Evolutionary conservation across 1,140 invertebrate genomes (phyloP).

Genomic region (Philopotamus ludificatus): DNA sequence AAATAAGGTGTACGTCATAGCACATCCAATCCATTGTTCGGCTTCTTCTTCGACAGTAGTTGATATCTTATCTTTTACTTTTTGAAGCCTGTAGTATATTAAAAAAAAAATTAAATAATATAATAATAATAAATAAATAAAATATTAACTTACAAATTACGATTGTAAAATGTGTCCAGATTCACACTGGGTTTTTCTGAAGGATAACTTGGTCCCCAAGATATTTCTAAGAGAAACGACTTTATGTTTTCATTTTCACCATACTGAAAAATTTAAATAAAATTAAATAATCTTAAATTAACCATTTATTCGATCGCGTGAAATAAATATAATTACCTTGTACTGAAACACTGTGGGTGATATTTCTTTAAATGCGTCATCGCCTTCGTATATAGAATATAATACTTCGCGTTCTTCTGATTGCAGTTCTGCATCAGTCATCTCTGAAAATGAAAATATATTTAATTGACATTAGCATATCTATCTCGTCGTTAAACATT

Average conservation of each 20-base stretch:
- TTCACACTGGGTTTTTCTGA: conserved; percentile 77
- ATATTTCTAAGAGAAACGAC: conserved; percentile 85
- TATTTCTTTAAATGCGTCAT: conserved; percentile 81
- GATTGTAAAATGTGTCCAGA: conserved; percentile 92
- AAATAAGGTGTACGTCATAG: conserved; percentile 93
- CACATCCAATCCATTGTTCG: conserved; percentile 77
- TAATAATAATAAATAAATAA: neutral
- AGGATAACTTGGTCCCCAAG: conserved; percentile 84
- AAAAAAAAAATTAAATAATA: no score
- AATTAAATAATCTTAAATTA: conserved; percentile 8
- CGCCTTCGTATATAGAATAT: conserved; percentile 91
- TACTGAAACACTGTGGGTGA: conserved; percentile 81
- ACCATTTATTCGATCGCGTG: conserved; percentile 3
- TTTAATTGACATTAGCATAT: no score
- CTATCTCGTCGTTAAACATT: no score
- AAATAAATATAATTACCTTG: conserved; percentile 69
- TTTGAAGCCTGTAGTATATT: conserved; percentile 67
- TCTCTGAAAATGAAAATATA: conserved; percentile 14
- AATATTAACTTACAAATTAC: conserved; percentile 76
- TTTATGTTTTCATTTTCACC: conserved; percentile 76
- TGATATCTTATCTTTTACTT: conserved; percentile 72
- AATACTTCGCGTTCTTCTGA: conserved; percentile 89
- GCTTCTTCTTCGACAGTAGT: conserved; percentile 68
- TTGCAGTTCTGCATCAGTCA: conserved; percentile 63
- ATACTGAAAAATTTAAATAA: conserved; percentile 63